A percentile compares a stretch with the other conserved stretches of the same genome.
phyloP scores from a whole-genome alignment of 2,888 invertebrate species.

The Nemotelus pantherinus region DNA sequence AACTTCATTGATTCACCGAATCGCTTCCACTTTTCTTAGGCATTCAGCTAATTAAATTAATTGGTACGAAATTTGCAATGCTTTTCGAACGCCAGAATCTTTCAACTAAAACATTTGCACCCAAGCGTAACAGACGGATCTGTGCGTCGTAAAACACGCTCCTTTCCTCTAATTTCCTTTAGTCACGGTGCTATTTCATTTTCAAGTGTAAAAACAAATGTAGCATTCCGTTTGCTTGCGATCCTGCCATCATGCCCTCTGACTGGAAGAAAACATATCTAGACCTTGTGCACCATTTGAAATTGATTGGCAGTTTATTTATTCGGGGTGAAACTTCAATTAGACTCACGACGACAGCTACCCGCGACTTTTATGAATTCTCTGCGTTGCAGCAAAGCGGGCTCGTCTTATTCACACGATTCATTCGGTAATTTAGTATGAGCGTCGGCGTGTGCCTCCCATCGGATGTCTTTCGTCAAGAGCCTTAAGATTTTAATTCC shows the following conservation, averaged over 20 bases:
- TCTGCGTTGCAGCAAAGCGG: neutral
- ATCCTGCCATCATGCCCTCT: neutral
- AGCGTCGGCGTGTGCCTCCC: no score
- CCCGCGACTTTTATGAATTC: neutral
- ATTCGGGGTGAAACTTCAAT: conserved; percentile 42
- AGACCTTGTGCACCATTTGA: conserved; percentile 20
- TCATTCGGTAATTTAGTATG: neutral
- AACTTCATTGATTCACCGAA: no score
- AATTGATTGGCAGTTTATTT: conserved; percentile 43
- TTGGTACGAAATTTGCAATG: no score
- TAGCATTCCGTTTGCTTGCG: conserved; percentile 11
- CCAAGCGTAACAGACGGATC: conserved; percentile 4
- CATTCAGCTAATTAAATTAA: no score
- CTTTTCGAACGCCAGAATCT: no score
- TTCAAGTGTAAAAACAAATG: conserved; percentile 29
- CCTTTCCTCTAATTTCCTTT: conserved; percentile 28
- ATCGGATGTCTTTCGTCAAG: no score
- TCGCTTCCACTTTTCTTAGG: no score
- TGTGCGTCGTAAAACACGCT: neutral
- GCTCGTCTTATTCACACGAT: conserved; percentile 4
- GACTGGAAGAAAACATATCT: conserved; percentile 11
- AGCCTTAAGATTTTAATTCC: no score
- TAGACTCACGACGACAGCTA: conserved; percentile 38
- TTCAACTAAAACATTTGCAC: no score
- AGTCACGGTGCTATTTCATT: conserved; percentile 41